phyloP scores from a whole-genome alignment of 2,888 invertebrate species.

The Rhamnusium bicolor region DNA sequence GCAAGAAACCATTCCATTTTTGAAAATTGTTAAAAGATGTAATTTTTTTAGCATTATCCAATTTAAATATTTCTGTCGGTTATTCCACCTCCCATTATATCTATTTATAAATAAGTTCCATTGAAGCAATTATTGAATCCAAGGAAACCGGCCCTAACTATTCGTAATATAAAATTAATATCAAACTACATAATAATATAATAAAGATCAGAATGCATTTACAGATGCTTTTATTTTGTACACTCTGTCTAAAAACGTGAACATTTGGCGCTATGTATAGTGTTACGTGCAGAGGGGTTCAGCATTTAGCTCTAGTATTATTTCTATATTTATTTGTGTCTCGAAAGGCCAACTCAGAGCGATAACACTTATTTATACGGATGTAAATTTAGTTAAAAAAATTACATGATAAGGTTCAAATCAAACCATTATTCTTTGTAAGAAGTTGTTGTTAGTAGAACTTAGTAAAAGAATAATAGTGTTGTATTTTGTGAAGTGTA shows the following conservation, averaged over 20 bases:
- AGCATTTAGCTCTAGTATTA: slow-evolving; percentile 25
- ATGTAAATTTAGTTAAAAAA: slow-evolving; percentile 39
- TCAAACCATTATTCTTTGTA: slow-evolving; percentile 4
- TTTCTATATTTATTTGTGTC: slow-evolving; percentile 38
- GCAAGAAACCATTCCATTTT: too few relatives aligned
- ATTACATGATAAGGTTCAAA: slow-evolving; percentile 23
- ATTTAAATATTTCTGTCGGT: too few relatives aligned
- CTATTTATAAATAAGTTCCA: too few relatives aligned
- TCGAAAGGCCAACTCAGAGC: slow-evolving; percentile 40
- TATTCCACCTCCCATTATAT: too few relatives aligned
- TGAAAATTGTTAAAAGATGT: too few relatives aligned
- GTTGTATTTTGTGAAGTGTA: not conserved
- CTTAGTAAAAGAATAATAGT: slow-evolving; percentile 4
- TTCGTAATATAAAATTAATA: too few relatives aligned
- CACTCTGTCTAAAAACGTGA: slow-evolving; percentile 18
- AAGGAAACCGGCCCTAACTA: too few relatives aligned
- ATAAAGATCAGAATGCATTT: slow-evolving; percentile 24
- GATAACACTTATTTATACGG: slow-evolving; percentile 42
- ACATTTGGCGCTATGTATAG: slow-evolving; percentile 40
- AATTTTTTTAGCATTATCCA: too few relatives aligned
- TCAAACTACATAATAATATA: slow-evolving; percentile 8
- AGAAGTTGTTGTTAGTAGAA: not conserved
- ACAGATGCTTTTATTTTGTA: slow-evolving; percentile 19
- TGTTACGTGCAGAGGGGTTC: slow-evolving; percentile 17
- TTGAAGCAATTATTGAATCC: too few relatives aligned